Evolutionary conservation across 2,113 vertebrate species (phyloP), one percentile per base, ranked within the genome.

Genomic region (Salvelinus namaycush): DNA sequence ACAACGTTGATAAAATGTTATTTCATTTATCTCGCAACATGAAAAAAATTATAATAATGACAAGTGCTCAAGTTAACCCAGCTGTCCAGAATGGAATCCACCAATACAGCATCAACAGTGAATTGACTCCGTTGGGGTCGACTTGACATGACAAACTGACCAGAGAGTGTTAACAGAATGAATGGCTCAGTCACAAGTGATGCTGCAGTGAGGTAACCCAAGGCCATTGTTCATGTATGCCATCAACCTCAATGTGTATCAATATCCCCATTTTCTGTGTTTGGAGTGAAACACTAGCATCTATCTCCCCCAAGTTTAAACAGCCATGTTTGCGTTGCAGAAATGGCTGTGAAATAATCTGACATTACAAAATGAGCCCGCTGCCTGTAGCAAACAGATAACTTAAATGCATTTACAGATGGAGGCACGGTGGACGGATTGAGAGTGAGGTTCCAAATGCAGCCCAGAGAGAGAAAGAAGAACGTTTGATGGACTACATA

Each of bases 291-390:
- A 67, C 82, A 74, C 81, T 75, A 68, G 79, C 84, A 83, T 89
- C 86, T 84, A 70, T 44, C 81, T 83, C 39, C 82, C 65, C 57
- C 59, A 68, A 79, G 26, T 88, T 87, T 82, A 72, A 65, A 65
- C 82, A 74, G 82, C 78, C 68, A 80, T 86, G 85, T 89, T 87
- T 84, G 72, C 44, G 78, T 83, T 83, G 62, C 57, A 65, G 70
- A 79, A 78, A 87, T 57, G 20, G 49, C 49, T 68, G 22, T 75
- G 64, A 81, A 84, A 82, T 74, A 74, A 83, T 76, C 74, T 62
- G 27, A 54, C 75, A 62, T 75, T 81, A 72, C 68, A 79, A 75
- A 75, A 78, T 77, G 71, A 74, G 34, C 27, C 67, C 68, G 31
- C 62, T 26, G 31, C 80, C 73, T 76, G 79, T 84, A 76, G 73